These are phyloP conservation scores for Himalopsyche japonica DNA, from an alignment of 2,888 invertebrate genomes.

Conservation along the genomic window DNA sequence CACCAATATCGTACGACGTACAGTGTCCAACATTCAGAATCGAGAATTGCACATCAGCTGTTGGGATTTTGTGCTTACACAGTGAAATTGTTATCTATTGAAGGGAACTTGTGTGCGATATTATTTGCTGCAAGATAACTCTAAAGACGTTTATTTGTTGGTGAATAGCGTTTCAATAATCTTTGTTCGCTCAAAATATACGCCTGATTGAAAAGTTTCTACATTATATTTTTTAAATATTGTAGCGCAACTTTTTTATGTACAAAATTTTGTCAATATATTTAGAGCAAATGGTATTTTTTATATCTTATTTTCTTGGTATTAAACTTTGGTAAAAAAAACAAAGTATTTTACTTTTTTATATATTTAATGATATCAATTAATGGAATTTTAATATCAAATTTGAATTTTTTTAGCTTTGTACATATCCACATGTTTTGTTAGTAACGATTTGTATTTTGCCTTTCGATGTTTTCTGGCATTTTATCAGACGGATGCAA, in stretches of 20 bases:
- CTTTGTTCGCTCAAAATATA: background rate
- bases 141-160: background rate
- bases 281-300: too few species aligned
- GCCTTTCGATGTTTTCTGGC: too few species aligned
- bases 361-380: too few species aligned
- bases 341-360: too few species aligned
- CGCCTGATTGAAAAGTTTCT: background rate
- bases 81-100: slow-evolving; percentile 21
- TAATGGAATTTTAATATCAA: too few species aligned
- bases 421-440: too few species aligned
- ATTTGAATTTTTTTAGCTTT: too few species aligned
- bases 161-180: background rate
- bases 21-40: slow-evolving; percentile 5
- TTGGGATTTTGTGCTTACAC: slow-evolving; percentile 24
- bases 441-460: too few species aligned
- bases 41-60: slow-evolving; percentile 23
- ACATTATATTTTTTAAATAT: background rate
- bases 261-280: too few species aligned
- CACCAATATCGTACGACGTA: background rate
- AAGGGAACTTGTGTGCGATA: background rate
- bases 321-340: too few species aligned
- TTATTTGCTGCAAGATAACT: background rate
- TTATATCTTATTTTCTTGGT: too few species aligned
- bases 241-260: background rate
- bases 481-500: too few species aligned